Conservation (phyloP, 2,888 invertebrate species). For the Volucella inflata region DNA sequence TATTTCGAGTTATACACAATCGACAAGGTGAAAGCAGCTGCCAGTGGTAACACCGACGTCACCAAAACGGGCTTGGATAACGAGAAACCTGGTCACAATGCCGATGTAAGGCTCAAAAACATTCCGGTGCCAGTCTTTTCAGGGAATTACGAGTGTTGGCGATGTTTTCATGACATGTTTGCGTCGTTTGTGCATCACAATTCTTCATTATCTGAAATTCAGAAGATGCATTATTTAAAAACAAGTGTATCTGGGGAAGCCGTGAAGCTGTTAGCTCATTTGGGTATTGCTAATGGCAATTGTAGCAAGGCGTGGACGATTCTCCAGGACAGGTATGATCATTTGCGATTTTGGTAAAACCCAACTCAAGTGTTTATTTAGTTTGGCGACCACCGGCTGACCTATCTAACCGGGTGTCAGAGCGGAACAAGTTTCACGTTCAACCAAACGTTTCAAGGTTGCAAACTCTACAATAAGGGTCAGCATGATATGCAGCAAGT, state of each 20-base stretch:
- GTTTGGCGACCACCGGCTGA: constrained; percentile 3
- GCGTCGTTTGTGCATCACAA: constrained; percentile 15
- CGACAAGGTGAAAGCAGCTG: background rate
- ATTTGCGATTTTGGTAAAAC: background rate
- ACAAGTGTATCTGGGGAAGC: constrained; percentile 28
- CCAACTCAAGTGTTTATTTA: constrained; percentile 26
- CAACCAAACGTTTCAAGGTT: too few species aligned
- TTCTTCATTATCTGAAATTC: constrained; percentile 13
- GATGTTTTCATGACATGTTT: constrained; percentile 19
- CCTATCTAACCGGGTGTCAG: too few species aligned
- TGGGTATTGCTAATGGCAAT: constrained; percentile 10
- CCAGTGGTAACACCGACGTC: background rate
- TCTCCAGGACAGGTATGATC: constrained; percentile 7
- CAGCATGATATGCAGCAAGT: too few species aligned
- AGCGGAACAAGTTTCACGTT: too few species aligned
- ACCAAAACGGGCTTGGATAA: background rate
- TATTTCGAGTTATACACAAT: constrained; percentile 1
- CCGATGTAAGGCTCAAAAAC: background rate
- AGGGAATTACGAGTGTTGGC: constrained; percentile 6
- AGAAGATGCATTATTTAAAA: constrained; percentile 32
- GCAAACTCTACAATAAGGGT: too few species aligned
- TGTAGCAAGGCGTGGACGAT: constrained; percentile 7
- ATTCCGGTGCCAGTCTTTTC: constrained; percentile 21
- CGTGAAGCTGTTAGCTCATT: constrained; percentile 15
- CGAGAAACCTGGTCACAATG: background rate